Conservation (phyloP, 2,888 invertebrate genomes). For the Amblyteles armatorius region DNA sequence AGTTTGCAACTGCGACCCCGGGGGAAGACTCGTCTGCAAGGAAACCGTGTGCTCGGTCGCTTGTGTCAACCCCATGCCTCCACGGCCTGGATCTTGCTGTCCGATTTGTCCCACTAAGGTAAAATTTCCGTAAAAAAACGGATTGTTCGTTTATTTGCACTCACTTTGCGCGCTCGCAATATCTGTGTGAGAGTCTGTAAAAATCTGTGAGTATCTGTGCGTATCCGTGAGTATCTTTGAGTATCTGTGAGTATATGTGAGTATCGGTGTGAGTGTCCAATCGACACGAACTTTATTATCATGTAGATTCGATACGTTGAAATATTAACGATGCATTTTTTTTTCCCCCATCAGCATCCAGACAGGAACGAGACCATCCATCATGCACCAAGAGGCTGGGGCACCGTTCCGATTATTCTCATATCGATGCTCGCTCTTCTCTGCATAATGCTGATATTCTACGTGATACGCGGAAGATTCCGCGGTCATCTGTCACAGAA, state of each 20-base stretch:
- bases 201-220: too few species aligned
- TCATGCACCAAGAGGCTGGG: slow-evolving; percentile 76
- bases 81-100: slow-evolving; percentile 79
- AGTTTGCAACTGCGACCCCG: slow-evolving; percentile 79
- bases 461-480: slow-evolving; percentile 78
- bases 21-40: slow-evolving; percentile 79
- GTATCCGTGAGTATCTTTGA: neutral
- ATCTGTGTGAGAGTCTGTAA: too few species aligned
- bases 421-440: slow-evolving; percentile 78
- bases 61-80: slow-evolving; percentile 78
- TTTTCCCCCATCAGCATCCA: slow-evolving; percentile 39
- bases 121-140: slow-evolving; percentile 52
- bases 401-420: slow-evolving; percentile 79
- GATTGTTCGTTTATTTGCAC: slow-evolving; percentile 10
- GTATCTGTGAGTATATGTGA: neutral
- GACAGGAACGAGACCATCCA: slow-evolving; percentile 62
- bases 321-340: too few species aligned
- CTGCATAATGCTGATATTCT: slow-evolving; percentile 78
- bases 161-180: too few species aligned
- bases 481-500: slow-evolving; percentile 79
- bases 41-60: slow-evolving; percentile 80
- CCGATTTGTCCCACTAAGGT: slow-evolving; percentile 80
- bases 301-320: neutral
- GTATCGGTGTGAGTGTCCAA: neutral
- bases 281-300: too few species aligned